Percentiles rank a stretch among this genome's conserved stretches.
phyloP scores from a whole-genome alignment of 1,140 invertebrate genomes.

The Battus philenor region DNA sequence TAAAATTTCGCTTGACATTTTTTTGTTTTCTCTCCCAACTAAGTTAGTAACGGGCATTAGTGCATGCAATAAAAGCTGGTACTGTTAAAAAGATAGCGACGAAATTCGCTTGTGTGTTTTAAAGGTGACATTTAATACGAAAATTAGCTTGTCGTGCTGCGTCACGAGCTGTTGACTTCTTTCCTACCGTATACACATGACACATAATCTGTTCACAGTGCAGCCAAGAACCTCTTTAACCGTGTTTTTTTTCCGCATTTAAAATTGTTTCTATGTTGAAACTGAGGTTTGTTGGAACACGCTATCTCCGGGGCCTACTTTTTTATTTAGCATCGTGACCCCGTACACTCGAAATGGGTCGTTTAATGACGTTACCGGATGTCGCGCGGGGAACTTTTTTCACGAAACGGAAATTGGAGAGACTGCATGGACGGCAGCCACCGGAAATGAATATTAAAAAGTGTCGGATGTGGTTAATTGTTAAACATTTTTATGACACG shows the following conservation, averaged over 20 bases:
- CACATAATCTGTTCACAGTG: conserved; percentile 6
- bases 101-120: neutral
- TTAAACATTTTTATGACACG: no score
- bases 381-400: conserved; percentile 15
- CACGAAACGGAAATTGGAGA: conserved; percentile 18
- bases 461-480: no score
- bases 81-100: no score
- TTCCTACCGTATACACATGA: neutral
- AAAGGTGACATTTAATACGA: conserved; percentile 16
- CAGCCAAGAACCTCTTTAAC: neutral
- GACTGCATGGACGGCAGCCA: neutral
- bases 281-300: conserved; percentile 19
- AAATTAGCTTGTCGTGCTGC: conserved; percentile 11
- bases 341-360: conserved; percentile 17
- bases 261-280: conserved; percentile 13
- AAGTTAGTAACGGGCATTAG: no score
- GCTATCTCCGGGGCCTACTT: conserved; percentile 21
- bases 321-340: conserved; percentile 26
- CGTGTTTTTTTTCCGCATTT: neutral
- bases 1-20: conserved; percentile 10
- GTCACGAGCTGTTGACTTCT: conserved; percentile 15
- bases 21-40: conserved; percentile 9
- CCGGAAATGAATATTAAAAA: no score
- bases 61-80: no score
- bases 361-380: conserved; percentile 20